phyloP scores from a whole-genome alignment of 2,113 vertebrate genomes.

The Zosterops hypoxanthus region DNA sequence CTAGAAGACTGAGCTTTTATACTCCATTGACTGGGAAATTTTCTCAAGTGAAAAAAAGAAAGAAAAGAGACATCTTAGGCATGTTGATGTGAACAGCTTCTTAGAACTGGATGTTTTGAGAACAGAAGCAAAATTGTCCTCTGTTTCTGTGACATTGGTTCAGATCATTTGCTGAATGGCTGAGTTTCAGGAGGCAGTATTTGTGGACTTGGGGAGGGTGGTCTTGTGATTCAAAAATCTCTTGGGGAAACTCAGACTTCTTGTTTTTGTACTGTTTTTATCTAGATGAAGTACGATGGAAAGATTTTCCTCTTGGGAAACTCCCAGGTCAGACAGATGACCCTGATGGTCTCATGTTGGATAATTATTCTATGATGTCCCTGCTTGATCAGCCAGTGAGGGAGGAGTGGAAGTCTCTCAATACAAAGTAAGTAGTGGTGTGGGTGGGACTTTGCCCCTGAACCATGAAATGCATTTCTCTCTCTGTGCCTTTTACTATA shows the following conservation, averaged over 20 bases:
- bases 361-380: constrained; percentile 85
- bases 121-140: neutral
- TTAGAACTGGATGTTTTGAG: neutral
- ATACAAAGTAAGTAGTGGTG: constrained; percentile 31
- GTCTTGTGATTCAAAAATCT: neutral
- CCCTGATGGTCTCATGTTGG: constrained; percentile 85
- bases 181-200: neutral
- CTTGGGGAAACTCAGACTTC: neutral
- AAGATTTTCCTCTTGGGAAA: constrained; percentile 85
- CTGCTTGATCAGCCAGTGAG: constrained; percentile 86
- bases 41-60: neutral
- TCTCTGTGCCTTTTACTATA: neutral
- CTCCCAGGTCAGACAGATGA: constrained; percentile 91
- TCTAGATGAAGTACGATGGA: constrained; percentile 85
- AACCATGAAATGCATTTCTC: neutral
- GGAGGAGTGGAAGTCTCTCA: constrained; percentile 51
- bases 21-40: neutral
- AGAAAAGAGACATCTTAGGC: neutral
- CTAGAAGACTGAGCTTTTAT: neutral
- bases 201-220: neutral
- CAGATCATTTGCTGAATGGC: neutral
- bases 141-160: neutral
- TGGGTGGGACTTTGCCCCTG: neutral
- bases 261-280: neutral
- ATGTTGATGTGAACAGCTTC: neutral